Evolutionary conservation across 2,888 invertebrate species (phyloP).

Genomic region (Eristalinus aeneus): DNA sequence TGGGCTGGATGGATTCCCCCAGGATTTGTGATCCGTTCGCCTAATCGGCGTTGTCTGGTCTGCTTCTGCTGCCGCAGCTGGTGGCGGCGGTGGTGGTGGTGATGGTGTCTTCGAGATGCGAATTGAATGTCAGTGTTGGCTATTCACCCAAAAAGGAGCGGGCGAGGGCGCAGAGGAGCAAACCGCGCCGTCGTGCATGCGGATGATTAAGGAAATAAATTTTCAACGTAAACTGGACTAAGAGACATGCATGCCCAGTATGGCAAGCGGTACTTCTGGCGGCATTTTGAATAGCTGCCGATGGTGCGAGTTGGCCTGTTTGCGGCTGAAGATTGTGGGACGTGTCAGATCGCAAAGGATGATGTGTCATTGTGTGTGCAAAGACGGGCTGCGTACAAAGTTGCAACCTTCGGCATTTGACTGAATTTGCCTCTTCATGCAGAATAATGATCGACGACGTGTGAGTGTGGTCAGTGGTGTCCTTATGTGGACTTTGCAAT

Average conservation of each 20-base stretch:
- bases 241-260: constrained; percentile 42
- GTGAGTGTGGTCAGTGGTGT: no score
- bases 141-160: constrained; percentile 20
- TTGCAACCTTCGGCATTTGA: neutral
- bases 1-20: constrained; percentile 55
- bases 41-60: constrained; percentile 53
- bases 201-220: constrained; percentile 31
- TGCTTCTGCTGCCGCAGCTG: neutral
- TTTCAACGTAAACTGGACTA: constrained; percentile 34
- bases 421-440: neutral
- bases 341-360: constrained; percentile 5
- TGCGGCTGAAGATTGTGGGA: constrained; percentile 22
- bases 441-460: neutral
- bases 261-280: constrained; percentile 46
- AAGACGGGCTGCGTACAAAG: neutral
- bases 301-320: constrained; percentile 8
- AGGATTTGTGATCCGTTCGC: constrained; percentile 58
- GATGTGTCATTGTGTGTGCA: neutral
- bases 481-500: no score
- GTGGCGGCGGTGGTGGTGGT: no score
- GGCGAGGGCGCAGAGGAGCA: constrained; percentile 17
- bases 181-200: neutral
- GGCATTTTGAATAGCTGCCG: constrained; percentile 25
- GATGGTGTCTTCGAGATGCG: constrained; percentile 5
- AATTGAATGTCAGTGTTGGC: constrained; percentile 34